Conservation (phyloP, 2,113 vertebrate species). For the Blennius ocellaris region DNA sequence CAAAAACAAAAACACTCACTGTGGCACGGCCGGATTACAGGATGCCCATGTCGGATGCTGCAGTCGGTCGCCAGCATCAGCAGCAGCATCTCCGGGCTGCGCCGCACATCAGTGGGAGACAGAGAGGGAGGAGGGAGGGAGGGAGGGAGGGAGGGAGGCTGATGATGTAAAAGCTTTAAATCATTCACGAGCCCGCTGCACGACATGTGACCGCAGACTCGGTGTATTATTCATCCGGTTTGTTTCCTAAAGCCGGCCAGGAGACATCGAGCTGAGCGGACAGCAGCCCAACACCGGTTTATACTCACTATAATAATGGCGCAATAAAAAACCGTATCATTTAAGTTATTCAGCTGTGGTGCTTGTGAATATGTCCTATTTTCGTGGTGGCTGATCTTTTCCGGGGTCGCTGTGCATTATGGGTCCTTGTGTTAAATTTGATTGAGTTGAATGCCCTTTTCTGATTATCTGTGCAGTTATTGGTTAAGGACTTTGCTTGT, state of each 20-base stretch:
- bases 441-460: too few species aligned
- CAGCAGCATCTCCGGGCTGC: constrained; percentile 76
- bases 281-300: too few species aligned
- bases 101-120: constrained; percentile 61
- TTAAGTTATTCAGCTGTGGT: too few species aligned
- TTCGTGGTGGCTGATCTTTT: too few species aligned
- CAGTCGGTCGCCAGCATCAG: constrained; percentile 78
- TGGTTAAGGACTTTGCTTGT: too few species aligned
- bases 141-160: constrained; percentile 31
- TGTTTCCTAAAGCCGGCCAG: constrained; percentile 27
- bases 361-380: too few species aligned
- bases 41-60: constrained; percentile 76
- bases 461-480: too few species aligned
- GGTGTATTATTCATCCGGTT: constrained; percentile 55
- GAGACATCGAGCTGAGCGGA: constrained; percentile 23
- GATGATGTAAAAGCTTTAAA: constrained; percentile 78
- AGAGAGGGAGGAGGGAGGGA: constrained; percentile 9
- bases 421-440: too few species aligned
- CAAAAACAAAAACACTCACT: constrained; percentile 62
- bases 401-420: too few species aligned
- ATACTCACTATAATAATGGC: too few species aligned
- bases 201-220: constrained; percentile 66
- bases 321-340: too few species aligned
- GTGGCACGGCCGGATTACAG: constrained; percentile 70
- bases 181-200: constrained; percentile 74